Evolutionary conservation across 30 jellyfish, hydroid and myxozoan genomes (phyloP).

Genomic region (Turritopsis dohrnii): DNA sequence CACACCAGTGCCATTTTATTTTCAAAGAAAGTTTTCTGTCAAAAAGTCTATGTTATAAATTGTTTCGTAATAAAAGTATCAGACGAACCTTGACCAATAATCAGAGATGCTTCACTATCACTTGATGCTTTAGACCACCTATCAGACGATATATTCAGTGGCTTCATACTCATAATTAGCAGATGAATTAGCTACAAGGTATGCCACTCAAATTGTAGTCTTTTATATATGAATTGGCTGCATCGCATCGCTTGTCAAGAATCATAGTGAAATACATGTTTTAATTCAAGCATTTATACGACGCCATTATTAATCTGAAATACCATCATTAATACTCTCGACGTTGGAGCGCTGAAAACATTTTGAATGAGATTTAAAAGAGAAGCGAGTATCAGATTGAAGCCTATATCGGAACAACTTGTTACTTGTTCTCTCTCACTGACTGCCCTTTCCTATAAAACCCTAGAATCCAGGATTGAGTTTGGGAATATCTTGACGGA

Average conservation of each 20-base stretch:
- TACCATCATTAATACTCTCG: background rate
- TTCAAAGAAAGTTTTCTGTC: too few species aligned
- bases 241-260: background rate
- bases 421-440: too few species aligned
- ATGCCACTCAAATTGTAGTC: background rate
- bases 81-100: constrained; percentile 34
- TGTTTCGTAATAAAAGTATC: background rate
- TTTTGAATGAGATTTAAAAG: background rate
- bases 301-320: background rate
- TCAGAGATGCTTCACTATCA: constrained; percentile 94
- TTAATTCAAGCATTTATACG: background rate
- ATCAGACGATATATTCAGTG: constrained; percentile 44
- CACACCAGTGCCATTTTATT: too few species aligned
- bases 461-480: background rate
- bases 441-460: too few species aligned
- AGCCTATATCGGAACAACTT: too few species aligned
- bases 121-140: constrained; percentile 96
- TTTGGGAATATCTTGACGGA: too few species aligned
- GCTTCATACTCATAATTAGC: background rate
- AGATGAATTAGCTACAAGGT: background rate
- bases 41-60: too few species aligned
- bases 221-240: background rate
- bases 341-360: background rate
- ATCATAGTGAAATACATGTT: background rate
- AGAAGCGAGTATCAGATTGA: background rate